A percentile compares a stretch with the other conserved stretches of the same genome.
These are phyloP conservation scores for Tenebrosternarchus preto DNA, from an alignment of 2,113 vertebrate species.

Conservation along the genomic window DNA sequence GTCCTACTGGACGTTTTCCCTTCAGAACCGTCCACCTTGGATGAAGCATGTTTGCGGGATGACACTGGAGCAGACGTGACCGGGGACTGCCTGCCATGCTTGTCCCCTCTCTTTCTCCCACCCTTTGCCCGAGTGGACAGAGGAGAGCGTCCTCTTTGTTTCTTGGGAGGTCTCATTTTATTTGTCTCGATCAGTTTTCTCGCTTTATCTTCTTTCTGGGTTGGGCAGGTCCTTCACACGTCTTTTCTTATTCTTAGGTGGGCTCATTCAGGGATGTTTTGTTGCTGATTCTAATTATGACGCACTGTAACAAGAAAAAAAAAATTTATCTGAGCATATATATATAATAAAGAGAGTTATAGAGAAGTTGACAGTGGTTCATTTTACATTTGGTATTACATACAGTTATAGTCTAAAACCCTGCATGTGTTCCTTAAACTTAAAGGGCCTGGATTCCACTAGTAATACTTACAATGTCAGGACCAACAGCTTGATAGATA, in stretches of 20 bases:
- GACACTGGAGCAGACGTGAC: slow-evolving; percentile 57
- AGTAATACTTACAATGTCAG: too few species aligned
- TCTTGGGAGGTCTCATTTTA: slow-evolving; percentile 81
- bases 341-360: not conserved
- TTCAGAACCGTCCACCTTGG: slow-evolving; percentile 50
- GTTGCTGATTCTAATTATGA: not conserved
- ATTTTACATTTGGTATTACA: too few species aligned
- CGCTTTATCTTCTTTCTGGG: slow-evolving; percentile 5
- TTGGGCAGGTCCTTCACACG: slow-evolving; percentile 20
- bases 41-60: slow-evolving; percentile 60
- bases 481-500: too few species aligned
- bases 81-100: slow-evolving; percentile 63
- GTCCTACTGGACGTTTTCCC: slow-evolving; percentile 63
- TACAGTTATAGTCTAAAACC: too few species aligned
- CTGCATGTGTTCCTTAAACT: too few species aligned
- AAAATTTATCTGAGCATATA: not conserved
- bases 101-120: slow-evolving; percentile 68
- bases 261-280: slow-evolving; percentile 17
- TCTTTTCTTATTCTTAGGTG: slow-evolving; percentile 46
- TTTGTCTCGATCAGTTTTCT: not conserved
- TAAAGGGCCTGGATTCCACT: too few species aligned
- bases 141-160: slow-evolving; percentile 72
- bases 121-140: slow-evolving; percentile 79
- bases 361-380: too few species aligned
- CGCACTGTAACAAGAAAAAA: slow-evolving; percentile 41